Evolutionary conservation across 2,888 invertebrate species (phyloP).

Genomic region (Ophion obscuratus): DNA sequence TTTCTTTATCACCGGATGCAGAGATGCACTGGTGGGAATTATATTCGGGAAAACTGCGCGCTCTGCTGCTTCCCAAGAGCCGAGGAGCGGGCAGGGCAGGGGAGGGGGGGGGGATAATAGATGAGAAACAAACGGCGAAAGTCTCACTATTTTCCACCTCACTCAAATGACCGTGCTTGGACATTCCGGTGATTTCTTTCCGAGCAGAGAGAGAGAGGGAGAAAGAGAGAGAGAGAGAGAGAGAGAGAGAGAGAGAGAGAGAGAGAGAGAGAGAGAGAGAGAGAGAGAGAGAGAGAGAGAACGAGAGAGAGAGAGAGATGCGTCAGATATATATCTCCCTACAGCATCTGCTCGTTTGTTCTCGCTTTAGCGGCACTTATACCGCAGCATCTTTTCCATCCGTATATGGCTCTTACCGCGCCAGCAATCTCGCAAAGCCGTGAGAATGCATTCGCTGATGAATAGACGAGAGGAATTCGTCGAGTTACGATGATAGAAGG

Average conservation of each 20-base stretch:
- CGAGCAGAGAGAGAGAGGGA: conserved; percentile 31
- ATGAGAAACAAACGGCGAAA: conserved; percentile 63
- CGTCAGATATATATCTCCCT: conserved; percentile 48
- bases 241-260: neutral
- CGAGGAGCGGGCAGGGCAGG: neutral
- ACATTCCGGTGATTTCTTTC: conserved; percentile 63
- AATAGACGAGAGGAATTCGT: conserved; percentile 50
- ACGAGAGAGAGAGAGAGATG: conserved; percentile 5
- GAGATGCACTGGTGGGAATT: conserved; percentile 54
- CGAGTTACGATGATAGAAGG: conserved; percentile 45
- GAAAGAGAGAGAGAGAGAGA: conserved; percentile 25
- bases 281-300: conserved; percentile 10
- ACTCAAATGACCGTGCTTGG: conserved; percentile 58
- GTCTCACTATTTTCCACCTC: conserved; percentile 54
- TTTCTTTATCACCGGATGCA: conserved; percentile 47
- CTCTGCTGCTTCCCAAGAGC: conserved; percentile 14
- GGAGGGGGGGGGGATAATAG: conserved; percentile 41
- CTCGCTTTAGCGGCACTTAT: conserved; percentile 40
- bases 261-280: neutral
- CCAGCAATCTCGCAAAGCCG: conserved; percentile 49
- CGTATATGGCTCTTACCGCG: conserved; percentile 31
- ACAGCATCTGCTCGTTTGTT: conserved; percentile 57
- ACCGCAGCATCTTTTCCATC: conserved; percentile 38
- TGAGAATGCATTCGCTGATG: conserved; percentile 65
- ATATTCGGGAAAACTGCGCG: conserved; percentile 56